Evolutionary conservation across 1,140 invertebrate genomes (phyloP).

Genomic region (Drosophila lacertosa): DNA sequence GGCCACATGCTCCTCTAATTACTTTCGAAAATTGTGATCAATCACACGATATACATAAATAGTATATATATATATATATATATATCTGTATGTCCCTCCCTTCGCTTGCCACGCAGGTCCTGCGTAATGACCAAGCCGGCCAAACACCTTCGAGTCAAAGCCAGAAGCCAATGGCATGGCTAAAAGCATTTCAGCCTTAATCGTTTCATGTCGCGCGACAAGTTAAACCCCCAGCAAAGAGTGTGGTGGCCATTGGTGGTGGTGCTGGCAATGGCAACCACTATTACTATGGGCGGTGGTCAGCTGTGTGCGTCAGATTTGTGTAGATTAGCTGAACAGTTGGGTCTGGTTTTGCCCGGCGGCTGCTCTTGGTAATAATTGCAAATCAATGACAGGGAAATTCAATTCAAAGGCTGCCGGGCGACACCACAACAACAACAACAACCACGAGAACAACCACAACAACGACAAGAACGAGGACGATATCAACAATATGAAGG

Average conservation of each 20-base stretch:
- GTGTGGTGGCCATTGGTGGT: neutral
- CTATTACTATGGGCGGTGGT: conserved; percentile 12
- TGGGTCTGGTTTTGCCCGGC: conserved; percentile 26
- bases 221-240: conserved; percentile 36
- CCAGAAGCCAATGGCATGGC: conserved; percentile 60
- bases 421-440: conserved; percentile 41
- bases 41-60: conserved; percentile 56
- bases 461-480: conserved; percentile 12
- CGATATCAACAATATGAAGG: neutral
- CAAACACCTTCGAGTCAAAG: conserved; percentile 49
- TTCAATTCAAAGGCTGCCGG: conserved; percentile 55
- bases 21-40: conserved; percentile 75
- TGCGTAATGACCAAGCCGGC: conserved; percentile 41
- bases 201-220: conserved; percentile 67
- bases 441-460: conserved; percentile 4
- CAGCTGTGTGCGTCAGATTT: conserved; percentile 41
- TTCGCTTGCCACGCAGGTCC: neutral
- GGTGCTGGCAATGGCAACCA: conserved; percentile 26
- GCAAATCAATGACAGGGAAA: conserved; percentile 70
- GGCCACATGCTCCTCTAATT: conserved; percentile 59
- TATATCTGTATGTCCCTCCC: conserved; percentile 5
- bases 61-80: conserved; percentile 5
- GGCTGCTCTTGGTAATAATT: conserved; percentile 63
- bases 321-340: conserved; percentile 46
- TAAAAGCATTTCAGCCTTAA: conserved; percentile 68